A percentile compares a stretch with the other conserved stretches of the same genome.
phyloP scores from a whole-genome alignment of 2,797 vertebrate species.

The Jordanella pulchra region DNA sequence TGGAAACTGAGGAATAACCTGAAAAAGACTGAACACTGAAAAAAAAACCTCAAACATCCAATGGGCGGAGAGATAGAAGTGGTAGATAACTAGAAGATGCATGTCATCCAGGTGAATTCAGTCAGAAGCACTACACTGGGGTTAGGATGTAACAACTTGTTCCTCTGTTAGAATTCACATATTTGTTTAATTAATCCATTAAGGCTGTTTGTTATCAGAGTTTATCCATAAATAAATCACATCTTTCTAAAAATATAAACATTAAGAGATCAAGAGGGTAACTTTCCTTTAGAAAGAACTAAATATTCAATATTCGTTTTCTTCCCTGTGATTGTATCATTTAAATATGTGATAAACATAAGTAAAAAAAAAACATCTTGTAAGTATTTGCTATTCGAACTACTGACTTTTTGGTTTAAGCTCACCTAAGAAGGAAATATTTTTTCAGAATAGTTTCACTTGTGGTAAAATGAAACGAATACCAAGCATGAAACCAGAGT shows the following conservation, averaged over 20 bases:
- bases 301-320: not conserved
- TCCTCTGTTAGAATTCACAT: not conserved
- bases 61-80: too few relatives aligned
- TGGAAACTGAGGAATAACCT: not conserved
- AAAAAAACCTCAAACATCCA: too few relatives aligned
- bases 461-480: conserved; percentile 43
- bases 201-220: not conserved
- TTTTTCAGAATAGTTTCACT: conserved; percentile 19
- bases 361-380: not conserved
- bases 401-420: not conserved
- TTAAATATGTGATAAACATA: not conserved
- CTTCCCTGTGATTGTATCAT: not conserved
- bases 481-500: not conserved
- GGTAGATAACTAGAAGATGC: not conserved
- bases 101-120: not conserved
- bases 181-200: not conserved
- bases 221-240: not conserved
- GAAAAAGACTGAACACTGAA: too few relatives aligned
- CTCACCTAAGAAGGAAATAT: not conserved
- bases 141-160: not conserved
- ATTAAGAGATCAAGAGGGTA: too few relatives aligned
- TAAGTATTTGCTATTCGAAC: not conserved
- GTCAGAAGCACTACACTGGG: not conserved
- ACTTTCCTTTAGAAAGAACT: not conserved
- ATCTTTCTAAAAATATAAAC: not conserved